These are phyloP conservation scores for Schizothorax lantsangensis DNA, from an alignment of 2,797 vertebrate species.

Conservation along the genomic window DNA sequence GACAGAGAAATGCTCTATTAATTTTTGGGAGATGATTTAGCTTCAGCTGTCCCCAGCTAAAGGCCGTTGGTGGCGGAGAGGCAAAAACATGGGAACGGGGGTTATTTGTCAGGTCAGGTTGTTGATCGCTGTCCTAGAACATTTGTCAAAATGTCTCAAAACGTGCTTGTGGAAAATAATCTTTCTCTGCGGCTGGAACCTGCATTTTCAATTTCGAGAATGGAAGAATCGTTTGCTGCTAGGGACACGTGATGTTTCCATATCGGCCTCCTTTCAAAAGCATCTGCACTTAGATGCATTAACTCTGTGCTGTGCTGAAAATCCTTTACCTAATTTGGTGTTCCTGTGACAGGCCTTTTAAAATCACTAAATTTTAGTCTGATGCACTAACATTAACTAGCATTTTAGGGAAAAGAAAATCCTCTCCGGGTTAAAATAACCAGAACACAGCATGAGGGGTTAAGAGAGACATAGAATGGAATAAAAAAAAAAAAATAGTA, in stretches of 20 bases:
- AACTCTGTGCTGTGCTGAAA: background rate
- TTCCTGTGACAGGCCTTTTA: background rate
- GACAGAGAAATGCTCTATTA: slow-evolving; percentile 56
- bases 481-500: no score
- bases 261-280: background rate
- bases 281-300: background rate
- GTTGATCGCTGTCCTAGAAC: slow-evolving; percentile 26
- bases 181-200: slow-evolving; percentile 11
- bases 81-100: slow-evolving; percentile 30
- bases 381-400: no score
- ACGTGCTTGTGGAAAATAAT: slow-evolving; percentile 15
- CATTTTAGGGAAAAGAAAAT: no score
- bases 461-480: no score
- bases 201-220: slow-evolving; percentile 22
- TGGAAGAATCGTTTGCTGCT: slow-evolving; percentile 13
- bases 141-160: slow-evolving; percentile 45
- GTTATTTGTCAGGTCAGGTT: slow-evolving; percentile 50
- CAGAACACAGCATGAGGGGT: no score
- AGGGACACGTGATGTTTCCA: slow-evolving; percentile 9
- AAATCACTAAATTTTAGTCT: no score
- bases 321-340: background rate
- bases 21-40: slow-evolving; percentile 59
- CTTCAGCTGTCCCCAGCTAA: slow-evolving; percentile 25
- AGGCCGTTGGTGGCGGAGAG: slow-evolving; percentile 22
- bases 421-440: no score